A percentile compares a stretch with the other conserved stretches of the same genome.
Evolutionary conservation across 2,113 vertebrate species (phyloP).

Genomic region (Podarcis raffonei): DNA sequence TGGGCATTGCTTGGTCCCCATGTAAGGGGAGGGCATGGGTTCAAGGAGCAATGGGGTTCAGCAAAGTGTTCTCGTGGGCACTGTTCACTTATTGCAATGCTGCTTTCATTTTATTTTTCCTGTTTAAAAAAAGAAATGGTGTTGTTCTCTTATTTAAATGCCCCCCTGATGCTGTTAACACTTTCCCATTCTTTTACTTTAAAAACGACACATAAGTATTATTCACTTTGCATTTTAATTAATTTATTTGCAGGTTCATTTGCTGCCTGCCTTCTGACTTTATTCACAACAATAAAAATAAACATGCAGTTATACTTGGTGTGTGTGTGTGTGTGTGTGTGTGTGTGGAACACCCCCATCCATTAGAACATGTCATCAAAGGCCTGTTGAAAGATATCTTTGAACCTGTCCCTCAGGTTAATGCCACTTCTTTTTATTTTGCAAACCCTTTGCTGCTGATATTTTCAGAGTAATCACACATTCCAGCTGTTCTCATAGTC

Average conservation of each 20-base stretch:
- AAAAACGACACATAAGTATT: not conserved
- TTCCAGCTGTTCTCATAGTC: conserved; percentile 16
- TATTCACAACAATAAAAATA: not conserved
- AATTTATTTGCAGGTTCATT: not conserved
- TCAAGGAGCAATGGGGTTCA: no score
- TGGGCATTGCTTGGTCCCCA: no score
- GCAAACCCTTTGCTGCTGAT: not conserved
- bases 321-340: no score
- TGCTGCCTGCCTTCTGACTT: not conserved
- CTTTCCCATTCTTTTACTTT: not conserved
- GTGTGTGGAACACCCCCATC: not conserved
- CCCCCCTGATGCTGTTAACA: not conserved
- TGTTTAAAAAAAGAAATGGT: not conserved
- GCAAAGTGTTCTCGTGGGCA: no score
- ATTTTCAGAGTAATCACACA: not conserved
- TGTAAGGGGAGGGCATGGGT: no score
- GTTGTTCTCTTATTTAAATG: not conserved
- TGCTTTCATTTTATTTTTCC: not conserved
- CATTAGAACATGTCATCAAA: not conserved
- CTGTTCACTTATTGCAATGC: not conserved
- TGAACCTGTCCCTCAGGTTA: not conserved
- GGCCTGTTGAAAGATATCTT: not conserved
- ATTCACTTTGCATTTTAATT: not conserved
- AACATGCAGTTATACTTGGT: not conserved
- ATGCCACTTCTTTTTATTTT: not conserved